These are phyloP conservation scores for Mustela lutreola DNA, from an alignment of 2,113 vertebrate genomes.

Conservation along the genomic window DNA sequence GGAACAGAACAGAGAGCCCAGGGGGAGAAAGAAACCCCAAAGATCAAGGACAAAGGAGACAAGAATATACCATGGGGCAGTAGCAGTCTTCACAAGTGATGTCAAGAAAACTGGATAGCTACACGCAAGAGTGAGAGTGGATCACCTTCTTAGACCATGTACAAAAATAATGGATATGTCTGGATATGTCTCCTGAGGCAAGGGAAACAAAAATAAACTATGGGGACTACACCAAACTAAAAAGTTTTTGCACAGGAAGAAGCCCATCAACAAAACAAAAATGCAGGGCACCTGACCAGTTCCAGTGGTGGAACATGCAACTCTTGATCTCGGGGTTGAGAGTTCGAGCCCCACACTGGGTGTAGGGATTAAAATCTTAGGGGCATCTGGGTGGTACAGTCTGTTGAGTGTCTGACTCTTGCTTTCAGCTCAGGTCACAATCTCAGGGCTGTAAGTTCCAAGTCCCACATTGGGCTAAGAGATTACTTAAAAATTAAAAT, in stretches of 20 bases:
- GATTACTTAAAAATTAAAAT: no score
- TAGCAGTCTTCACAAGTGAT: background rate
- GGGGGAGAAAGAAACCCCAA: background rate
- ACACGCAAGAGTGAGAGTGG: background rate
- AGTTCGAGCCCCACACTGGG: background rate
- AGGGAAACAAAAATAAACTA: no score
- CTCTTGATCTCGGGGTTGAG: background rate
- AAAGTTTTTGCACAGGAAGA: background rate
- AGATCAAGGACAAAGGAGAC: background rate
- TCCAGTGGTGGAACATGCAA: background rate
- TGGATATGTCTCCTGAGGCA: no score
- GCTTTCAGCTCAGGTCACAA: no score
- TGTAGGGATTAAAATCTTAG: background rate
- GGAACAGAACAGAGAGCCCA: background rate
- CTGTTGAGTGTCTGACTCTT: no score
- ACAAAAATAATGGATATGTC: no score
- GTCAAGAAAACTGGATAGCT: background rate
- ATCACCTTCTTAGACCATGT: no score
- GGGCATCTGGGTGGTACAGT: no score
- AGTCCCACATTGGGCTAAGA: no score
- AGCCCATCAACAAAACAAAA: background rate
- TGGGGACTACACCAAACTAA: background rate
- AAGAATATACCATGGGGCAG: background rate
- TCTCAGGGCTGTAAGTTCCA: no score
- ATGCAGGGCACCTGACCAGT: background rate